Base-by-base conservation (phyloP, 1,140 invertebrate species). In the Ostrea edulis region DNA sequence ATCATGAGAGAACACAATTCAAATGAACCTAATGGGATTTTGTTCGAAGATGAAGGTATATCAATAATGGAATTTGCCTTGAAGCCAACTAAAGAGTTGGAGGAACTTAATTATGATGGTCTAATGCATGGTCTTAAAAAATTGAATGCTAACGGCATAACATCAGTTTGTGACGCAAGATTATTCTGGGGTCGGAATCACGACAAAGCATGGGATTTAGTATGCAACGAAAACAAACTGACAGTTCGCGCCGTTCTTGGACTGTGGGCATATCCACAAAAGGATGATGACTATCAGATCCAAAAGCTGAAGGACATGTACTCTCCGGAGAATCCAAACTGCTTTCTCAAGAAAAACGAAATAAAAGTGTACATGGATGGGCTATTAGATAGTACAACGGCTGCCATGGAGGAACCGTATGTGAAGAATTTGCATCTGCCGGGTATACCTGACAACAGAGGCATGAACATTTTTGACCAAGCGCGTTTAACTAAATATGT, bases 311-410 rank as follows among this genome's bases (percentile, higher is more conserved):
- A 90, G 82, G 14, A 71, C 20, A 22, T 90, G 17, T 88, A 88
- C 53, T 29, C 20, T 51, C 9, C 11, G 51, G 82, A 55, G 9
- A 86, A 84, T 81, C 11, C 51, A n/a, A 22, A 86, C 20, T 85
- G 87, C 58, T 58, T 77, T n/a, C 20, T 90, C 2, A 65, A 88
- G 12, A 88, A 83, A 35, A 82, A 82, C n/a, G 86, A 90, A 62
- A 71, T 90, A 11, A 90, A 90, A 44, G 65, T 90, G 17, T 90
- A 90, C n/a, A 68, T 86, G 0, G 89, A 90, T 71, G 89, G 89
- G 0, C 51, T 90, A 14, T 55, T 90, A 8, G 55, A 88, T 17
- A 87, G 62, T 68, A 89, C 87, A 11, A 90, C 89, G 0, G 89
- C 89, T 0, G 89, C 89, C 20, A 17, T 90, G 25, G 20, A 86